Evolutionary conservation across 2,888 invertebrate genomes (phyloP), one percentile per base, ranked within the genome.

Genomic region (Malthinus flaveolus): DNA sequence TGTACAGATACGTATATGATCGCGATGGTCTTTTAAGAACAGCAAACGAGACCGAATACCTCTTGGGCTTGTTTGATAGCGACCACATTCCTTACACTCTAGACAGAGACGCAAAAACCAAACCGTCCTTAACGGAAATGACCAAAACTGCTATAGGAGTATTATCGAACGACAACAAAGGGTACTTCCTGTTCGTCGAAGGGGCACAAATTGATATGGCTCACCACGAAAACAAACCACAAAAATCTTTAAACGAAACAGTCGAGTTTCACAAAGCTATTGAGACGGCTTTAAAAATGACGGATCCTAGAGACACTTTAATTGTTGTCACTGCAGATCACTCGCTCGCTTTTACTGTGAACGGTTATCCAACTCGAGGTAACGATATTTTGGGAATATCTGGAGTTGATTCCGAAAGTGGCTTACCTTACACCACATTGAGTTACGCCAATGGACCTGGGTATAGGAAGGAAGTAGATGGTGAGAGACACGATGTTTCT

Each of bases 251-350:
- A 0, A 87, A 89, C 66, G 95, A 95, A 73, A 89, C 91, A 0
- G 82, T 91, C 0, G 89, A 90, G 70, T 86, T 89, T 84, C 88
- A 32, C 1, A 73, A 74, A 55, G 76, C 76, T 1, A 66, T 76
- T 11, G 66, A 68, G 83, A 87, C 64, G 89, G 94, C 0, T 82
- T 91, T 6, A 72, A 82, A 59, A 80, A 77, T 66, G 89, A 91
- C 0, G 73, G 80, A 49, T 73, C 84, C 0, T 64, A 77, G 85
- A 42, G 90, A 93, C 34, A 93, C 93, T 0, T 76, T 93, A 1
- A 85, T 91, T 32, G 84, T 93, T 0, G 91, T 89, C 10, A 88
- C 85, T 1, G 81, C 91, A 0, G 91, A 92, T 75, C 91, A 92
- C 72, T 86, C 89, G 0, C 91, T 91, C 68, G 88, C 89, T 0